These are phyloP conservation scores for Gobio occitaniae DNA, from an alignment of 2,797 vertebrate genomes.

Conservation along the genomic window DNA sequence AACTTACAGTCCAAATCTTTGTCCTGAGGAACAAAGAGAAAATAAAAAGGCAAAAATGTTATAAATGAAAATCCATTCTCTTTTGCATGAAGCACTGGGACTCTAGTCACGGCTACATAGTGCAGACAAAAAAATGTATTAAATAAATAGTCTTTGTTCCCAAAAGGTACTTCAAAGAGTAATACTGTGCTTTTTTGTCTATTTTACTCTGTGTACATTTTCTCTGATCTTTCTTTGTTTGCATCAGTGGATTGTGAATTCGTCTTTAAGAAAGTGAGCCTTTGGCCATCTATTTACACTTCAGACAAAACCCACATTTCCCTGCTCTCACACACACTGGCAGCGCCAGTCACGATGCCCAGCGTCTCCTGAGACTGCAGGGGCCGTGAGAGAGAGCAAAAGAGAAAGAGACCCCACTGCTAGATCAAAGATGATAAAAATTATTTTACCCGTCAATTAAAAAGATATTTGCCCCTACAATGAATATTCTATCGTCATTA, in stretches of 20 bases:
- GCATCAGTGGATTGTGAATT: slow-evolving; percentile 11
- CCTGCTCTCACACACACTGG: not conserved
- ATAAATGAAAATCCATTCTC: slow-evolving; percentile 4
- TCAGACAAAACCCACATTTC: slow-evolving; percentile 28
- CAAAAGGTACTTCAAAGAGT: slow-evolving; percentile 25
- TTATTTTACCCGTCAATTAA: not conserved
- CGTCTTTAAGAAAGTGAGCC: not conserved
- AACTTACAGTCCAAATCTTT: slow-evolving; percentile 85
- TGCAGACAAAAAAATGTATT: not conserved
- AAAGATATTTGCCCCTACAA: not conserved
- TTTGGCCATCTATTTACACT: slow-evolving; percentile 36
- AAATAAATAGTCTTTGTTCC: slow-evolving; percentile 4
- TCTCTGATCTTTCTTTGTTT: slow-evolving; percentile 18
- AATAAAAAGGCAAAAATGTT: not conserved
- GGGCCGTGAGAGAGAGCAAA: not conserved
- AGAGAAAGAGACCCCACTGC: slow-evolving; percentile 3
- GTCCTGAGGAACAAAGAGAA: slow-evolving; percentile 74
- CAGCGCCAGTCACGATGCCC: slow-evolving; percentile 14
- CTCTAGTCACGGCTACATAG: not conserved
- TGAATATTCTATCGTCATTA: not conserved
- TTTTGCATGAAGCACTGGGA: slow-evolving; percentile 6
- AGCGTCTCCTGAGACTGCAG: not conserved
- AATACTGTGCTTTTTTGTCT: slow-evolving; percentile 6
- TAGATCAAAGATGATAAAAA: slow-evolving; percentile 21
- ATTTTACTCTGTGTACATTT: slow-evolving; percentile 1